Base-by-base conservation (phyloP, 2,113 vertebrate species). In the Grallaria varia region DNA sequence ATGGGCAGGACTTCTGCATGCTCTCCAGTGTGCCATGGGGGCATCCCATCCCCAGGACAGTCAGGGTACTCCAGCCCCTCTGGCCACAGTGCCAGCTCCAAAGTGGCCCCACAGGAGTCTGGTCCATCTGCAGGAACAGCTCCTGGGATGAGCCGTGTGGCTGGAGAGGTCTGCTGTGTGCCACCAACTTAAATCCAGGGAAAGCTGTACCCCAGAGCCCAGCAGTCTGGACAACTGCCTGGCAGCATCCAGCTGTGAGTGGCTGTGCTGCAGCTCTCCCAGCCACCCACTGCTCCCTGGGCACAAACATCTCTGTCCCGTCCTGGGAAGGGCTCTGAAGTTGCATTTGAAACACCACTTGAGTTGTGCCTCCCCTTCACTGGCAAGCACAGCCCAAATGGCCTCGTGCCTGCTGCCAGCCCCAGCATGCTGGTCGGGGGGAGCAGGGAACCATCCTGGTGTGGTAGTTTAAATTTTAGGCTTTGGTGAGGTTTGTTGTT, bases 361-460 rank as follows among this genome's bases (percentile, higher is more conserved):
- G 53, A 81, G 39, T 62, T 44, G 7, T 11, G 19, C 24, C 8
- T 68, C 12, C 37, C 24, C 15, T 76, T 62, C 0, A 0, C 15
- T 40, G 33, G 69, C 35, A 60, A 80, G 30, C 33, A 27, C 59
- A 77, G 25, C 35, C n/a, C 33, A 14, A 35, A 55, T n/a, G 27
- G 27, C 40, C 31, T n/a, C 1, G 0, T 52, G 53, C 1, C 0
- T 52, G 53, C 75, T 62, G 64, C 45, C 59, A 62, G 59, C 35
- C 59, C 16, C 59, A 27, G 22, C 0, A 1, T 67, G 52, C 37
- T 0, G 0, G 21, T 6, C 1, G 0, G 20, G 40, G 25, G 33
- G 45, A 69, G 30, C 10, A 2, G 5, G 20, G n/a, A 33, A 35
- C 14, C 4, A 0, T 13, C 44, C 37, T n/a, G n/a, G n/a, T n/a